phyloP scores from a whole-genome alignment of 1,140 invertebrate species.

The Coenobita brevimanus region DNA sequence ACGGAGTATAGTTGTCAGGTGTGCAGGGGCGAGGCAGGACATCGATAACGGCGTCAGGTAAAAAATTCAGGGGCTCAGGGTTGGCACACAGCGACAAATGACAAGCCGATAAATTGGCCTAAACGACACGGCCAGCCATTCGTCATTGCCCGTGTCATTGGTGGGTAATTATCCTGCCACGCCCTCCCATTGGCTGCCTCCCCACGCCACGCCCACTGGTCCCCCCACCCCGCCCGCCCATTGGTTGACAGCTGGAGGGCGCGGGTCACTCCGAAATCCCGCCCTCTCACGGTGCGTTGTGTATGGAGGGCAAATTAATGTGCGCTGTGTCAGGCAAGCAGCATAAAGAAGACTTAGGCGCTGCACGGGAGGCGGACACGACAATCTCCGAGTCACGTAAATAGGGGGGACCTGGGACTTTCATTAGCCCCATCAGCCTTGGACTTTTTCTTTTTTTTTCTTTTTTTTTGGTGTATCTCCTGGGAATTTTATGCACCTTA shows the following conservation, averaged over 20 bases:
- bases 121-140: constrained; percentile 33
- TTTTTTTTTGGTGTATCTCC: not conserved
- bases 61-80: constrained; percentile 19
- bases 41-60: constrained; percentile 24
- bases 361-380: not conserved
- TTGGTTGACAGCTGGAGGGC: constrained; percentile 44
- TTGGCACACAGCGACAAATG: constrained; percentile 36
- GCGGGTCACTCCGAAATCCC: constrained; percentile 46
- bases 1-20: too few relatives aligned
- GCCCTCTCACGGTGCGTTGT: constrained; percentile 53
- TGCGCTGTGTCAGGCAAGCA: constrained; percentile 1
- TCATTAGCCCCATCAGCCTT: not conserved
- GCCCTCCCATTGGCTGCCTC: constrained; percentile 33
- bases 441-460: constrained; percentile 9
- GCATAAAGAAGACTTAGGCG: not conserved
- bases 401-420: not conserved
- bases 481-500: not conserved
- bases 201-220: constrained; percentile 43
- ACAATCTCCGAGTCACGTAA: not conserved
- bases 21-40: not conserved
- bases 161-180: constrained; percentile 41
- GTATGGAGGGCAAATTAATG: constrained; percentile 44
- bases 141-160: constrained; percentile 58
- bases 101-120: constrained; percentile 52
- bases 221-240: not conserved